Base-by-base conservation (phyloP, 2,113 vertebrate species). In the Protomyctophum bolini region DNA sequence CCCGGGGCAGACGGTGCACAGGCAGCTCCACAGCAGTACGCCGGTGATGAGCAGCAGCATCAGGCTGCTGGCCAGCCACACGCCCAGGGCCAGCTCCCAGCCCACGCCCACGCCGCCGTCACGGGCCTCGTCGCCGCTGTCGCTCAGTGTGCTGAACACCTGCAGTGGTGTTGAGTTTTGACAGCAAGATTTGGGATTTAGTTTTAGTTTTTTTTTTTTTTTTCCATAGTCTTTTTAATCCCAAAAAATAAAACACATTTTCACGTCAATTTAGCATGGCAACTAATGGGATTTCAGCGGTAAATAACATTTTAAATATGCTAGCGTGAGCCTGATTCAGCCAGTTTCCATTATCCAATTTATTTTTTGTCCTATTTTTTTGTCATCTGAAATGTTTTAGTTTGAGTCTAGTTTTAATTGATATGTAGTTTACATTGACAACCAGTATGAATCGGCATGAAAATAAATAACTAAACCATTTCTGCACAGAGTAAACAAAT, bases 61-160 rank as follows among this genome's bases (percentile, higher is more conserved):
- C 6, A 94, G 2, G 7, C 94, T 94, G 86, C 96, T 95, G 78
- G 94, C 92, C 76, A 96, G 83, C 95, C 96, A 96, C 59, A 95
- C 93, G 6, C 92, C 94, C 86, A 94, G 83, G 0, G 93, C 94
- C 21, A 95, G 79, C 73, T 95, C 95, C 70, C 94, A 94, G 80
- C 94, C 91, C 1, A 33, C 33, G 85, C 83, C 63, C 33, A 4
- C 33, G 33, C 21, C 21, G 21, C 77, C 88, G 78, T 89, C 92
- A 0, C 29, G 78, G 1, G 66, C 75, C 0, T 93, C 86, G 0
- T 82, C 86, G 0, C 82, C 66, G 63, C 87, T 93, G 56, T 59
- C 91, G 14, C 89, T 87, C 71, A 86, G 78, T 0, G 95, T 97
- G 84, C 89, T 94, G 70, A 97, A 97, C 63, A 94, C 90, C 14